Percentiles rank a stretch among this genome's conserved stretches.
Evolutionary conservation across 2,113 vertebrate species (phyloP).

Genomic region (Onychostruthus taczanowskii): DNA sequence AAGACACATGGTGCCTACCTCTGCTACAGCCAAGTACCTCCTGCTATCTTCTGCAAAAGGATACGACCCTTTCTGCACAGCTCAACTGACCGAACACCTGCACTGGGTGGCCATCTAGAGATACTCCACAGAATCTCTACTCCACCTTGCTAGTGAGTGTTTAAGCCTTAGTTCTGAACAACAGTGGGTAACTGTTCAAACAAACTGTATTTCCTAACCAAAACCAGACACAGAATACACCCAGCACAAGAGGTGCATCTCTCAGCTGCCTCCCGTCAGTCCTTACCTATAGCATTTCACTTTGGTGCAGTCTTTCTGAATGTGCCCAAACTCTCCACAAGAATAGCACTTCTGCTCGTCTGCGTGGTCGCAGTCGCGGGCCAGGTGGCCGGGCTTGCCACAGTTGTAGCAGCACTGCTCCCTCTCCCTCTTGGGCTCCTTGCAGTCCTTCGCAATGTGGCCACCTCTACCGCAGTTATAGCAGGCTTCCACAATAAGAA

Average conservation of each 20-base stretch:
- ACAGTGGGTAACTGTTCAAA: rapidly evolving
- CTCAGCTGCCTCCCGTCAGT: background rate
- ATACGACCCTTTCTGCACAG: rapidly evolving
- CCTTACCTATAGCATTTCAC: conserved; percentile 98
- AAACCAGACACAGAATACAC: rapidly evolving
- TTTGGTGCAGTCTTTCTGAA: conserved; percentile 98
- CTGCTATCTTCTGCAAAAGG: background rate
- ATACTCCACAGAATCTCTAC: rapidly evolving
- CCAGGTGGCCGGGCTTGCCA: conserved; percentile 95
- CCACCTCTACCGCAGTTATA: conserved; percentile 98
- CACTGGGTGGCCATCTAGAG: rapidly evolving
- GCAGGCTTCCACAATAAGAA: conserved; percentile 87
- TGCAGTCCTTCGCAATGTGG: conserved; percentile 98
- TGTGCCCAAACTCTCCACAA: conserved; percentile 96
- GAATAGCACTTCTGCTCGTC: conserved; percentile 99
- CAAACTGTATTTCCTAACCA: background rate
- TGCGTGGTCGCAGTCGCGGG: conserved; percentile 95
- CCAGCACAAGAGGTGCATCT: rapidly evolving
- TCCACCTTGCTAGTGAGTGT: background rate
- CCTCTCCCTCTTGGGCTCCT: conserved; percentile 95
- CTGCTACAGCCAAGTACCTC: background rate
- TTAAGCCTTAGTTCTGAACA: background rate
- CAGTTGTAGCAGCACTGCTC: conserved; percentile 99
- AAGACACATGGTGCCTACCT: background rate
- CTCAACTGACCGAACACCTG: background rate